These are phyloP conservation scores for Lathronympha strigana DNA, from an alignment of 2,888 invertebrate genomes.

Conservation along the genomic window DNA sequence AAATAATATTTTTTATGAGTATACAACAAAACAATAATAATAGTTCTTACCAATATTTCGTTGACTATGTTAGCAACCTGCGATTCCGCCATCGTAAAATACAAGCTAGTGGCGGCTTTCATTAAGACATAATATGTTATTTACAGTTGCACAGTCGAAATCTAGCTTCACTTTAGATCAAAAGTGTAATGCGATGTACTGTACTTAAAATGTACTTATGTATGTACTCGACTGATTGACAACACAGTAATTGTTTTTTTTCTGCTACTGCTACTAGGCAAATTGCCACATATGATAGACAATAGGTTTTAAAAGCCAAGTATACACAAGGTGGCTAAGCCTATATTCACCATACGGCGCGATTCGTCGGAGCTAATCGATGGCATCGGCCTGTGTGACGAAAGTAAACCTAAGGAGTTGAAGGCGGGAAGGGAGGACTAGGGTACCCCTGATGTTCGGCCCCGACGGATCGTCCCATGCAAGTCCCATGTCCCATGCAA, in stretches of 20 bases:
- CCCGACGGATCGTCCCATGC: too few species aligned
- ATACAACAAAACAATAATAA: conserved; percentile 9
- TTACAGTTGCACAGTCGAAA: conserved; percentile 21
- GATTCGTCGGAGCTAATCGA: too few species aligned
- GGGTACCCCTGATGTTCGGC: too few species aligned
- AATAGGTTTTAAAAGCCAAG: not conserved
- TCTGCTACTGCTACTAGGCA: not conserved
- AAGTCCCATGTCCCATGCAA: too few species aligned
- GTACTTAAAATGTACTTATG: not conserved
- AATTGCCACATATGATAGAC: conserved; percentile 10
- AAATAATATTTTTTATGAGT: not conserved
- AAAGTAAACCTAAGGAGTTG: too few species aligned
- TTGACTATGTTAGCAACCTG: conserved; percentile 86
- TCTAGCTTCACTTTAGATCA: conserved; percentile 7
- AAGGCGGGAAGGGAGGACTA: too few species aligned
- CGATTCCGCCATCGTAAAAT: conserved; percentile 82
- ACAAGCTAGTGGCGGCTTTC: conserved; percentile 38
- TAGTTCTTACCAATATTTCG: conserved; percentile 85
- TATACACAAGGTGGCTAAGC: too few species aligned
- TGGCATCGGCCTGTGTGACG: too few species aligned
- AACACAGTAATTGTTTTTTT: not conserved
- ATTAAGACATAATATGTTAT: conserved; percentile 37
- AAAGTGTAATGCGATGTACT: not conserved
- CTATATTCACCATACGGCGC: too few species aligned
- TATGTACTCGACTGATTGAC: conserved; percentile 21